Base-by-base conservation (phyloP, 92 coral and sea anemone genomes). In the Metridium senile region DNA sequence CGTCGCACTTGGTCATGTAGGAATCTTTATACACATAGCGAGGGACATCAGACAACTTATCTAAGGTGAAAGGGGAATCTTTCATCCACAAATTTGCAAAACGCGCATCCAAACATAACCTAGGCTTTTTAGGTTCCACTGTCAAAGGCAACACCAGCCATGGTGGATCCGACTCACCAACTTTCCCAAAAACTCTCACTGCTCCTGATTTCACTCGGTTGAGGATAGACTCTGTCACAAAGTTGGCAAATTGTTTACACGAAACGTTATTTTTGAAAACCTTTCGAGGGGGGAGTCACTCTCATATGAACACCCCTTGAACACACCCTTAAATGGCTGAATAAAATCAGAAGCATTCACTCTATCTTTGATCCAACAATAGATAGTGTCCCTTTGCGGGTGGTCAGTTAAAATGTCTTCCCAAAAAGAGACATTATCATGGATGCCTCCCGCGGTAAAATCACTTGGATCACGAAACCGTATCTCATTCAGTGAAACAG, bases 1-100 rank as follows among this genome's bases (percentile, higher is more conserved):
- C 76, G 63, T 71, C 76, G 9, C 65, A 0, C 26, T 71, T 71
- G 11, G 70, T 33, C 20, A 71, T 47, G 33, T 33, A 71, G 9
- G 70, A 71, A 43, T 71, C 33, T 1, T 47, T 3, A n/a, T 47
- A 71, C 1, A 47, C 66, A 71, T 33, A 71, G 9, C 76, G 26
- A 16, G 21, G 21, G 19, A 71, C 29, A 26, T 71, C 33, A 7
- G 51, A 45, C 10, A 54, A 21, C 22, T 54, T 54, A 21, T 54
- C 61, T n/a, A 54, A 21, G 3, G 16, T 3, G 61, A 54, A 54
- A 23, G 82, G 78, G 18, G 21, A n/a, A 18, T 76, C 73, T 18
- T 33, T 65, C 76, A 76, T 76, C 82, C 82, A 66, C 31, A 30
- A 25, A 47, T 76, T 76, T n/a, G n/a, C n/a, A 6, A 73, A 73